Percentiles rank a stretch among this genome's conserved stretches.
Conservation (phyloP, 2,113 vertebrate genomes). For the Mesoclemmys tuberculata region DNA sequence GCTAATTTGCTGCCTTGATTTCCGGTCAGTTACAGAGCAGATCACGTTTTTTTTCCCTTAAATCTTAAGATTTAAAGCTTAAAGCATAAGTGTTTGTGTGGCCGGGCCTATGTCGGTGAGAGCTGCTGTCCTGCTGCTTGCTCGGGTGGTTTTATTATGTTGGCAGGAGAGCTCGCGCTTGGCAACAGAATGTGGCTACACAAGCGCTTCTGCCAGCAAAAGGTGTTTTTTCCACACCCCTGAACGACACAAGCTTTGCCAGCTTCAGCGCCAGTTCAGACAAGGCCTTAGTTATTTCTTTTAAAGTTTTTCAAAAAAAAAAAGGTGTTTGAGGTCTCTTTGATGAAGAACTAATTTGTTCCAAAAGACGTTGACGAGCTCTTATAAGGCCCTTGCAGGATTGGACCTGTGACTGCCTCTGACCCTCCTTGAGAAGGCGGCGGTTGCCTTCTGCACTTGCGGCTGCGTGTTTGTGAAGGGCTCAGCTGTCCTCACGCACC, state of each 20-base stretch:
- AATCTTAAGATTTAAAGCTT: background rate
- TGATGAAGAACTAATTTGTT: background rate
- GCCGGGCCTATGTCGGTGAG: too few relatives aligned
- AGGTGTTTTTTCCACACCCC: too few relatives aligned
- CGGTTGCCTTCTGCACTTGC: background rate
- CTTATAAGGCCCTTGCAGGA: background rate
- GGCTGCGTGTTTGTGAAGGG: background rate
- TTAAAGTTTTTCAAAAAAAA: too few relatives aligned
- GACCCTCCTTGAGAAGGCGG: background rate
- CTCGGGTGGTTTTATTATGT: too few relatives aligned
- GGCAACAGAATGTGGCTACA: too few relatives aligned
- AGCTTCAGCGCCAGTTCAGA: too few relatives aligned
- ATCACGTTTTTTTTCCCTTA: background rate
- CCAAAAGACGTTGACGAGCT: background rate
- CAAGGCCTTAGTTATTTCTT: too few relatives aligned
- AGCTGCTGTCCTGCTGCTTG: too few relatives aligned
- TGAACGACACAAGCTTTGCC: too few relatives aligned
- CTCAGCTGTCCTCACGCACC: background rate
- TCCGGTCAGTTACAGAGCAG: background rate
- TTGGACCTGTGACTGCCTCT: background rate
- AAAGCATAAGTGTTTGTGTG: too few relatives aligned
- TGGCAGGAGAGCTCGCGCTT: too few relatives aligned
- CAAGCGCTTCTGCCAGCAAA: too few relatives aligned
- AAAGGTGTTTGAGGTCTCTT: background rate
- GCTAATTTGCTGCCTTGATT: accelerated